Evolutionary conservation across 2,888 invertebrate genomes (phyloP).

Genomic region (Trichacis sp.): DNA sequence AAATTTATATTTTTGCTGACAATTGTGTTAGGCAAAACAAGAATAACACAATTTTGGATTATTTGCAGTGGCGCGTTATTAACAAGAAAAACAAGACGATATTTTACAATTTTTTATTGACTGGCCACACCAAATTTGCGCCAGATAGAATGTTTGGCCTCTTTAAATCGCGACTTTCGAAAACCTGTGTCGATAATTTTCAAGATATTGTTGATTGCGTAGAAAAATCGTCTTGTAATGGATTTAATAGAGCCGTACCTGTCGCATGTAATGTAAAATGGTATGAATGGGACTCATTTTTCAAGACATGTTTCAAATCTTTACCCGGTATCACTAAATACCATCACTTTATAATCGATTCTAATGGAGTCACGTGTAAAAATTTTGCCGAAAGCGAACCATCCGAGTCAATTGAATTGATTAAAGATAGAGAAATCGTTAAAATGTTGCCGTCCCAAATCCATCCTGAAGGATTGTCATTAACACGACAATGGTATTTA

Average conservation of each 20-base stretch:
- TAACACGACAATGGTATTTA: too few species aligned
- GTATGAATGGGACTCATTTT: too few species aligned
- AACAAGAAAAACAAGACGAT: not conserved
- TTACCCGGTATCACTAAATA: too few species aligned
- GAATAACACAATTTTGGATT: not conserved
- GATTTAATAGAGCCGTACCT: slow-evolving; percentile 3
- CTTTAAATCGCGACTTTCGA: not conserved
- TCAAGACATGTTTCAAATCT: too few species aligned
- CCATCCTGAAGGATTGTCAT: too few species aligned
- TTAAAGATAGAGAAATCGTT: too few species aligned
- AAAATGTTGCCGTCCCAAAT: too few species aligned
- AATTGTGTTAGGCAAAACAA: slow-evolving; percentile 7
- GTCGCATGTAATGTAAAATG: not conserved
- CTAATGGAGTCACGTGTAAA: too few species aligned
- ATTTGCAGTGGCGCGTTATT: not conserved
- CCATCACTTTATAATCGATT: too few species aligned
- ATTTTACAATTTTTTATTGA: slow-evolving; percentile 2
- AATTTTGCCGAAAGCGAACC: too few species aligned
- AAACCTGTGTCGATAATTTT: not conserved
- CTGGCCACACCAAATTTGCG: slow-evolving; percentile 8
- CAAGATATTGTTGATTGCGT: not conserved
- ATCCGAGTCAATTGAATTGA: too few species aligned
- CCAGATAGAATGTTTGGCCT: not conserved
- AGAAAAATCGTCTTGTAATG: not conserved
- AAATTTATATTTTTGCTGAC: not conserved